Evolutionary conservation across 2,888 invertebrate species (phyloP).

Genomic region (Nebria brevicollis): DNA sequence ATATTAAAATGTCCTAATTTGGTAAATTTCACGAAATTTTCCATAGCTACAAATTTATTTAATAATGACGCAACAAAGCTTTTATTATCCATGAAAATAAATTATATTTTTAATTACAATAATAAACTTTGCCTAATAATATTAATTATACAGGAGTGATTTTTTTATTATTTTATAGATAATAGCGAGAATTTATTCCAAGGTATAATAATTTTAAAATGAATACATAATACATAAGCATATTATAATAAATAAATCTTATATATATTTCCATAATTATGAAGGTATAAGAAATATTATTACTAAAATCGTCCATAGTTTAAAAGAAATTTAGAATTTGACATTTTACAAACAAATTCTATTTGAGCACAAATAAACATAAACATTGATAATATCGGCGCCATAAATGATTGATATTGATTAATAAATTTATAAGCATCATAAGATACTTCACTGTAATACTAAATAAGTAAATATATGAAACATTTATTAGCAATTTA

Average conservation of each 20-base stretch:
- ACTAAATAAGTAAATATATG: neutral
- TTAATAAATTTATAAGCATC: neutral
- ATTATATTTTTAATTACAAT: neutral
- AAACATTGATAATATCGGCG: neutral
- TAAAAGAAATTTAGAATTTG: too few species aligned
- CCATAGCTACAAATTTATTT: neutral
- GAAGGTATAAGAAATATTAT: too few species aligned
- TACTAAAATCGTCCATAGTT: too few species aligned
- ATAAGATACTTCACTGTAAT: too few species aligned
- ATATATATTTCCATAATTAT: too few species aligned
- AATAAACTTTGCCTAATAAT: neutral
- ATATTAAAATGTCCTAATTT: neutral
- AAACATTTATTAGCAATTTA: neutral
- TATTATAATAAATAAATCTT: too few species aligned
- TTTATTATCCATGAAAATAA: neutral
- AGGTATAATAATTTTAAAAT: neutral
- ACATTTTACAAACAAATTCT: too few species aligned
- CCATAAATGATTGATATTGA: neutral
- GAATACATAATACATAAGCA: too few species aligned
- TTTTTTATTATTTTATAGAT: neutral
- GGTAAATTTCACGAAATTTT: neutral
- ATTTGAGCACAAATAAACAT: too few species aligned
- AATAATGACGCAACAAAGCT: neutral
- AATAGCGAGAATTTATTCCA: neutral
- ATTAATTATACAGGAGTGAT: neutral